phyloP scores from a whole-genome alignment of 2,888 invertebrate species.

The Polyploca ridens region DNA sequence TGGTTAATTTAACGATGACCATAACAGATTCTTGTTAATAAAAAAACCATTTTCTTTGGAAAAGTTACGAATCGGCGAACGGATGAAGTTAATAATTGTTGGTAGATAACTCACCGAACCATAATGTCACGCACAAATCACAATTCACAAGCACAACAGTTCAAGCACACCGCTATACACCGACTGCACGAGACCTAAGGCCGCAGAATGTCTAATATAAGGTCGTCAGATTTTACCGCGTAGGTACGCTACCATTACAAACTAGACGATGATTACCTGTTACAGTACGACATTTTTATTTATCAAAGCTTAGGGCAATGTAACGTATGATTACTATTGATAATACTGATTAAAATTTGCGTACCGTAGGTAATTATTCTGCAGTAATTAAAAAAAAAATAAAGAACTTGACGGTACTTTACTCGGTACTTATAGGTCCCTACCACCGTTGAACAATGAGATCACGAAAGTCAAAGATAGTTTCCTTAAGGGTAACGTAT shows the following conservation, averaged over 20 bases:
- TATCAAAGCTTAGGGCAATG: constrained; percentile 19
- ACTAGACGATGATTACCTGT: background rate
- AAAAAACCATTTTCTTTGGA: no score
- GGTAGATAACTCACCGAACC: constrained; percentile 17
- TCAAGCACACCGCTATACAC: constrained; percentile 14
- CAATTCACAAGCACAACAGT: constrained; percentile 16
- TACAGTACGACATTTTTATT: constrained; percentile 1
- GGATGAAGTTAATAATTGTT: background rate
- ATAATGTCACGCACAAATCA: constrained; percentile 13
- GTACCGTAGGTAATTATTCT: background rate
- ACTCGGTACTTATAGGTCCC: background rate
- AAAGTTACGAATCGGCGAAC: background rate
- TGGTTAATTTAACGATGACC: background rate
- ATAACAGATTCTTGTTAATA: background rate
- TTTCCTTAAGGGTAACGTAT: background rate
- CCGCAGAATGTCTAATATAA: constrained; percentile 7
- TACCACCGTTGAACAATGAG: background rate
- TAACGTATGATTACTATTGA: constrained; percentile 11
- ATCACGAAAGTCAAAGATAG: background rate
- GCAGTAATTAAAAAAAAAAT: background rate
- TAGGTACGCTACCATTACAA: background rate
- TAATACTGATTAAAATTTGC: constrained; percentile 6
- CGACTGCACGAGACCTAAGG: constrained; percentile 18
- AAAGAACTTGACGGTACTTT: no score
- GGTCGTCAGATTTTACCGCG: constrained; percentile 7